These are phyloP conservation scores for Apamea sordens DNA, from an alignment of 2,888 invertebrate species.

Conservation along the genomic window DNA sequence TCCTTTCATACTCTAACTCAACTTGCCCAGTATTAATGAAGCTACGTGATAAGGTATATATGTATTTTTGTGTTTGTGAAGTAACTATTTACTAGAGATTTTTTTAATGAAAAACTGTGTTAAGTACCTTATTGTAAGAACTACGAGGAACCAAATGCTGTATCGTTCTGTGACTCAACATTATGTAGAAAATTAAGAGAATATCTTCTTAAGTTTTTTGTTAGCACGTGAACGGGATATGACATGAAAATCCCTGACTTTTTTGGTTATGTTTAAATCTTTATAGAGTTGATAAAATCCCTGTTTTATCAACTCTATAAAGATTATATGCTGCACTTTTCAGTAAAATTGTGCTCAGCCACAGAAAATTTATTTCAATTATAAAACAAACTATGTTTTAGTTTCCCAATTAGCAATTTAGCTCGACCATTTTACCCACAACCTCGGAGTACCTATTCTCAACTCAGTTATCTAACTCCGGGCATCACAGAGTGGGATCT, in stretches of 20 bases:
- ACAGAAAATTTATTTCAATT: not conserved
- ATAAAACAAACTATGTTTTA: not conserved
- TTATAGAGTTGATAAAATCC: not conserved
- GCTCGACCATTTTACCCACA: conserved; percentile 15
- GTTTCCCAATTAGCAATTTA: conserved; percentile 21
- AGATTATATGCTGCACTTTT: not conserved
- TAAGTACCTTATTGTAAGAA: not conserved
- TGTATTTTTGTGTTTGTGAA: conserved; percentile 9
- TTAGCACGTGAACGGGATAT: not conserved
- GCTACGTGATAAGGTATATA: conserved; percentile 26
- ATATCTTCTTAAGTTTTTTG: not conserved
- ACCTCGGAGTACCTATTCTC: conserved; percentile 14
- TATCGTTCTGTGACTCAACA: not conserved
- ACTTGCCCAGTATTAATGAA: conserved; percentile 5
- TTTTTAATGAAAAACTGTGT: not conserved
- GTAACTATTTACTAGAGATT: not conserved
- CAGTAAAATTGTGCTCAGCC: not conserved
- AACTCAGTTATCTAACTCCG: conserved; percentile 37
- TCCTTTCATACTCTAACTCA: conserved; percentile 15
- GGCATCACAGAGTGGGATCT: conserved; percentile 30
- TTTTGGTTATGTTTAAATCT: not conserved
- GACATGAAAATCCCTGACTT: not conserved
- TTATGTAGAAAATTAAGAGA: not conserved
- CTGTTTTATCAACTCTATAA: too few relatives aligned
- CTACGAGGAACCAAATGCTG: not conserved